Evolutionary conservation across 2,113 vertebrate genomes (phyloP).

Genomic region (Herpailurus yagouaroundi): DNA sequence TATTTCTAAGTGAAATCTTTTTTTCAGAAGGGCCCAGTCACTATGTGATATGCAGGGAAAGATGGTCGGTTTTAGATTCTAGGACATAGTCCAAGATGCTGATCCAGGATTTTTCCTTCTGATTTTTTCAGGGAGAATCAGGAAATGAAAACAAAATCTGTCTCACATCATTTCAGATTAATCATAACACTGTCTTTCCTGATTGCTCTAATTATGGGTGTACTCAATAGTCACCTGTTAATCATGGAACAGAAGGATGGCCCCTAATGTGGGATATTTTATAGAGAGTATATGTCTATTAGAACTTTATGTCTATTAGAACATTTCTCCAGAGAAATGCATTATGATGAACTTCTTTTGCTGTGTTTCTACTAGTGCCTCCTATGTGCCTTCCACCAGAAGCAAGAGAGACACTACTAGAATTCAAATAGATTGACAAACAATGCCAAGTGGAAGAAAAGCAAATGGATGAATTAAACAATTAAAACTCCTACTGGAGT

Average conservation of each 20-base stretch:
- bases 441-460: not conserved
- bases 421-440: not conserved
- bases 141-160: not conserved
- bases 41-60: not conserved
- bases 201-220: not conserved
- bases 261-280: not conserved
- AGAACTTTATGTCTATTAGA: not conserved
- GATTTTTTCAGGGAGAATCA: not conserved
- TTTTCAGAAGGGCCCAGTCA: not conserved
- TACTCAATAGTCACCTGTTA: not conserved
- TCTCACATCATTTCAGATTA: not conserved
- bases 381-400: not conserved
- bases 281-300: not conserved
- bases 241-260: not conserved
- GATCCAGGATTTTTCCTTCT: not conserved
- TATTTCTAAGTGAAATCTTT: not conserved
- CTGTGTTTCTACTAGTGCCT: not conserved
- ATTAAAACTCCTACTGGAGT: not conserved
- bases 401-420: not conserved
- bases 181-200: not conserved
- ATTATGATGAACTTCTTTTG: not conserved
- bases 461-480: not conserved
- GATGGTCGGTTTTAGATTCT: not conserved
- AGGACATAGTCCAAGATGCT: not conserved
- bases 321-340: not conserved